phyloP scores from a whole-genome alignment of 2,113 vertebrate species.

The Cacatua alba region DNA sequence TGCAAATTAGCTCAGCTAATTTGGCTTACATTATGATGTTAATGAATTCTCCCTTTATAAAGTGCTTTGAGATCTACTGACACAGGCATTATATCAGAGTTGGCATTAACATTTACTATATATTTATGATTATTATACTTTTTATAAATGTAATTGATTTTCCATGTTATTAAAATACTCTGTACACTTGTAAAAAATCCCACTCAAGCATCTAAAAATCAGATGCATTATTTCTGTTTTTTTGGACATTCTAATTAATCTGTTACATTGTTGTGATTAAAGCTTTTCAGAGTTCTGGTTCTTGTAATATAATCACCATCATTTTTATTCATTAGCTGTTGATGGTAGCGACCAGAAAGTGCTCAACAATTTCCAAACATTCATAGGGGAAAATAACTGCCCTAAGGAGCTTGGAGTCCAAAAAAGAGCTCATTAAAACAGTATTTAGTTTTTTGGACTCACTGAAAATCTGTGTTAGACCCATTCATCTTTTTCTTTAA shows the following conservation, averaged over 20 bases:
- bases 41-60: constrained; percentile 37
- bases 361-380: constrained; percentile 23
- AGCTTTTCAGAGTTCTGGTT: constrained; percentile 23
- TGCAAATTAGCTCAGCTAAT: constrained; percentile 28
- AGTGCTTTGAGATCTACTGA: constrained; percentile 23
- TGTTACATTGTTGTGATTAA: constrained; percentile 61
- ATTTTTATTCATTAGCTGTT: constrained; percentile 59
- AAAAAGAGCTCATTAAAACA: constrained; percentile 15
- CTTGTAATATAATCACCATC: constrained; percentile 25
- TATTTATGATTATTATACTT: constrained; percentile 41
- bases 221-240: constrained; percentile 23
- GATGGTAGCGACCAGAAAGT: constrained; percentile 40
- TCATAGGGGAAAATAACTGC: background rate
- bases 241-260: constrained; percentile 54
- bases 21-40: constrained; percentile 5
- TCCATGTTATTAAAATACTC: constrained; percentile 26
- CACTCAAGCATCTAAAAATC: constrained; percentile 23
- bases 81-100: background rate
- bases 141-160: constrained; percentile 48
- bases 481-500: constrained; percentile 26
- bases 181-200: constrained; percentile 14
- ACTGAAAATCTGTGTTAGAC: background rate
- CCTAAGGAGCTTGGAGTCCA: background rate
- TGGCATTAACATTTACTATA: constrained; percentile 19
- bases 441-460: background rate